phyloP scores from a whole-genome alignment of 2,797 vertebrate species.

The Phrynocephalus guinanensis region DNA sequence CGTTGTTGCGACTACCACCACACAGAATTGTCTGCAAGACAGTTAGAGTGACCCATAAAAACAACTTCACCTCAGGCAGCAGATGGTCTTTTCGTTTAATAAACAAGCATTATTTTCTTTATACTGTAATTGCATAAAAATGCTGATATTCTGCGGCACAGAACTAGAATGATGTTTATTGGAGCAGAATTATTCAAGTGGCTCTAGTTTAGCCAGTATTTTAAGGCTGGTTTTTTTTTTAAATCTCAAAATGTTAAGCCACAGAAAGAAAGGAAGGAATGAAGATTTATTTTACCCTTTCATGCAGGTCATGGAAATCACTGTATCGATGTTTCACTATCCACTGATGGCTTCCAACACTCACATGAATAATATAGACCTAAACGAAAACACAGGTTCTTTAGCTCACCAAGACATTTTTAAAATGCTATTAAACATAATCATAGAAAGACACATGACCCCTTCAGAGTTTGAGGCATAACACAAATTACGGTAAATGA shows the following conservation, averaged over 20 bases:
- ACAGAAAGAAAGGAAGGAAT: too few species aligned
- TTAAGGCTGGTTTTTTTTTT: neutral
- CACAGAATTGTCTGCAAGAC: too few species aligned
- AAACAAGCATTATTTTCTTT: neutral
- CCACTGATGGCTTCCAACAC: slow-evolving; percentile 89
- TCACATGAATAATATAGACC: slow-evolving; percentile 96
- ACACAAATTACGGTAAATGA: neutral
- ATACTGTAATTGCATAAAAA: neutral
- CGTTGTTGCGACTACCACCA: too few species aligned
- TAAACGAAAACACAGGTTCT: slow-evolving; percentile 68
- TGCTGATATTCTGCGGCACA: neutral
- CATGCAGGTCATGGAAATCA: slow-evolving; percentile 95
- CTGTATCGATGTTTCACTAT: slow-evolving; percentile 96
- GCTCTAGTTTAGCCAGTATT: neutral
- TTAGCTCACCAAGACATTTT: slow-evolving; percentile 10
- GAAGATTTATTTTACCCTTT: slow-evolving; percentile 83
- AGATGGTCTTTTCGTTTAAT: neutral
- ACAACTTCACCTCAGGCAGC: neutral
- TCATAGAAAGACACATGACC: neutral
- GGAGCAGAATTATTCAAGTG: slow-evolving; percentile 20
- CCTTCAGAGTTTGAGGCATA: neutral
- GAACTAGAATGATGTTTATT: neutral
- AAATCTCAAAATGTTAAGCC: too few species aligned
- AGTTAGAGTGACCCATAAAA: too few species aligned
- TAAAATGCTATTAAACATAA: neutral